phyloP scores from a whole-genome alignment of 53 echinoderm and acorn worm species.

The Luidia sarsii region DNA sequence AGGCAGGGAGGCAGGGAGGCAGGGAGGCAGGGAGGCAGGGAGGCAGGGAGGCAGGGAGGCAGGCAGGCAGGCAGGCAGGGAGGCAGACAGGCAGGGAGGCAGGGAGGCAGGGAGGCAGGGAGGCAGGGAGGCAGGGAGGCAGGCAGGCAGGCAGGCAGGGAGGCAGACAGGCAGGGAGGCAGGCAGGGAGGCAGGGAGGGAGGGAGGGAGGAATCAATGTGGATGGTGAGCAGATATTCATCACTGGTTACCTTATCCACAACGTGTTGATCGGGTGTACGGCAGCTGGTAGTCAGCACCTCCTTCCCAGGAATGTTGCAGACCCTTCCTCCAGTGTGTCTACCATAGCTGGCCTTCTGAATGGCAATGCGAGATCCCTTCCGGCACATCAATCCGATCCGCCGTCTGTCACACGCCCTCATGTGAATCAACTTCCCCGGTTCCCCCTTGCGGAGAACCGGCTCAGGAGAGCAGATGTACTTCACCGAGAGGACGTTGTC shows the following conservation, averaged over 20 bases:
- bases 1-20: too few species aligned
- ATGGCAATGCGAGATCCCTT: conserved; percentile 18
- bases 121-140: too few species aligned
- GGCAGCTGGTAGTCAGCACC: conserved; percentile 17
- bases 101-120: too few species aligned
- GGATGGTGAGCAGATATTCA: not conserved
- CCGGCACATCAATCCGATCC: conserved; percentile 16
- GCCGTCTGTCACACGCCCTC: conserved; percentile 12
- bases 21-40: too few species aligned
- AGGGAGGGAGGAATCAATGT: too few species aligned
- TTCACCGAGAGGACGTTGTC: conserved; percentile 17
- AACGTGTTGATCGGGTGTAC: not conserved
- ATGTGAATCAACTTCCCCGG: conserved; percentile 19
- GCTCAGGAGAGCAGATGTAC: conserved; percentile 5
- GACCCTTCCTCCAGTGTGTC: conserved; percentile 21
- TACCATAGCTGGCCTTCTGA: conserved; percentile 23
- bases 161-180: too few species aligned
- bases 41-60: too few species aligned
- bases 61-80: too few species aligned
- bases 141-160: too few species aligned
- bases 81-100: too few species aligned
- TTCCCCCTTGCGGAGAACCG: conserved; percentile 5
- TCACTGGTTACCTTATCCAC: conserved; percentile 16
- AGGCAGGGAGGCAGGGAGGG: not conserved
- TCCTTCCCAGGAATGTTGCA: not conserved